Percentiles rank a stretch among this genome's conserved stretches.
These are phyloP conservation scores for Osmerus eperlanus DNA, from an alignment of 2,113 vertebrate genomes.

Conservation along the genomic window DNA sequence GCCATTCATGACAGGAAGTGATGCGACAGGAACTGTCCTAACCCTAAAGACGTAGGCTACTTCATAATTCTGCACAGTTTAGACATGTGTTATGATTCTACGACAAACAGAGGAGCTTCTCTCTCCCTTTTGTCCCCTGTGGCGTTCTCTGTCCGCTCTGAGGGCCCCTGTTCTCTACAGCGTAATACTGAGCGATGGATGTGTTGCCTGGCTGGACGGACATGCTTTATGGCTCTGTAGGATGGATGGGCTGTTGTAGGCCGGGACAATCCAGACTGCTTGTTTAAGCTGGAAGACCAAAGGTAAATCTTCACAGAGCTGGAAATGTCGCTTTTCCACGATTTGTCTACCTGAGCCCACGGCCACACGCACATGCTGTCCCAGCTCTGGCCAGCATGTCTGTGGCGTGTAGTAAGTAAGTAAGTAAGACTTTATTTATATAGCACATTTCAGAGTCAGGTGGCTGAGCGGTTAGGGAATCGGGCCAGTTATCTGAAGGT, in stretches of 20 bases:
- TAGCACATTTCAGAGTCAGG: too few species aligned
- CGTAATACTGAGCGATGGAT: slow-evolving; percentile 67
- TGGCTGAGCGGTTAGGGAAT: too few species aligned
- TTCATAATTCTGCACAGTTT: too few species aligned
- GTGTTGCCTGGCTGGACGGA: slow-evolving; percentile 46
- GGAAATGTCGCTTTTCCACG: slow-evolving; percentile 53
- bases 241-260: slow-evolving; percentile 38
- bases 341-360: slow-evolving; percentile 39
- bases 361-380: slow-evolving; percentile 34
- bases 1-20: neutral
- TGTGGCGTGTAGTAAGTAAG: slow-evolving; percentile 7
- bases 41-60: too few species aligned
- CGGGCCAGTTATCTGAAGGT: too few species aligned
- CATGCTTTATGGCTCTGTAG: slow-evolving; percentile 53
- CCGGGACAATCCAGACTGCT: slow-evolving; percentile 35
- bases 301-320: slow-evolving; percentile 53
- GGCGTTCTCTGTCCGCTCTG: slow-evolving; percentile 13
- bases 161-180: slow-evolving; percentile 10
- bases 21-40: neutral
- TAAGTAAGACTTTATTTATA: too few species aligned
- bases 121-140: slow-evolving; percentile 1
- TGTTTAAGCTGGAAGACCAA: slow-evolving; percentile 44
- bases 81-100: too few species aligned
- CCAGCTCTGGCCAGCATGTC: slow-evolving; percentile 14
- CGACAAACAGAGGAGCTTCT: neutral